Conservation (phyloP, 1,140 invertebrate species). For the Nebria ingens region DNA sequence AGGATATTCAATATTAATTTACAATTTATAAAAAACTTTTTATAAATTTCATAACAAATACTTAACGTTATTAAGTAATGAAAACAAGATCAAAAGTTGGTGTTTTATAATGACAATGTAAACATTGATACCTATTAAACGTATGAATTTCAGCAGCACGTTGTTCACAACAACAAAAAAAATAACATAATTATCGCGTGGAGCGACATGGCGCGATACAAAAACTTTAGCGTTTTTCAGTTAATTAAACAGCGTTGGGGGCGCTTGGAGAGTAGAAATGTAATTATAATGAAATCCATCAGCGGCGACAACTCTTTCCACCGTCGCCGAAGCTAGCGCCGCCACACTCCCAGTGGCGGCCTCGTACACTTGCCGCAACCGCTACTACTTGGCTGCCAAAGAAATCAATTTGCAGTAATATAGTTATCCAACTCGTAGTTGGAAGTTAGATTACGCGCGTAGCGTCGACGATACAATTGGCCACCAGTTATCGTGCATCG, state of each 20-base stretch:
- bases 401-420: constrained; percentile 24
- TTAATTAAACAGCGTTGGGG: constrained; percentile 19
- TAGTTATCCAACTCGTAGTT: constrained; percentile 9
- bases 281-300: constrained; percentile 32
- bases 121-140: neutral
- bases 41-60: too few species aligned
- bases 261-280: constrained; percentile 24
- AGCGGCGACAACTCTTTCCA: constrained; percentile 13
- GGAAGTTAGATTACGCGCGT: neutral
- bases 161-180: neutral
- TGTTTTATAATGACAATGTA: too few species aligned
- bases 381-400: constrained; percentile 17
- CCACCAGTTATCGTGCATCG: too few species aligned
- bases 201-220: neutral
- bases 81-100: too few species aligned
- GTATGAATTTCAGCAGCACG: neutral
- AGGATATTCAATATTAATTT: too few species aligned
- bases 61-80: too few species aligned
- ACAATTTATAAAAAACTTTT: too few species aligned
- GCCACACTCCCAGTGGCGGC: neutral
- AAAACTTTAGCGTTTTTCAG: constrained; percentile 11
- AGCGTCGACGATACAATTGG: neutral
- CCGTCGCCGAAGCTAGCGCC: neutral
- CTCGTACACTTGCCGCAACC: neutral
- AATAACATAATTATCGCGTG: neutral